phyloP scores from a whole-genome alignment of 2,113 vertebrate species.

The Salvator merianae region DNA sequence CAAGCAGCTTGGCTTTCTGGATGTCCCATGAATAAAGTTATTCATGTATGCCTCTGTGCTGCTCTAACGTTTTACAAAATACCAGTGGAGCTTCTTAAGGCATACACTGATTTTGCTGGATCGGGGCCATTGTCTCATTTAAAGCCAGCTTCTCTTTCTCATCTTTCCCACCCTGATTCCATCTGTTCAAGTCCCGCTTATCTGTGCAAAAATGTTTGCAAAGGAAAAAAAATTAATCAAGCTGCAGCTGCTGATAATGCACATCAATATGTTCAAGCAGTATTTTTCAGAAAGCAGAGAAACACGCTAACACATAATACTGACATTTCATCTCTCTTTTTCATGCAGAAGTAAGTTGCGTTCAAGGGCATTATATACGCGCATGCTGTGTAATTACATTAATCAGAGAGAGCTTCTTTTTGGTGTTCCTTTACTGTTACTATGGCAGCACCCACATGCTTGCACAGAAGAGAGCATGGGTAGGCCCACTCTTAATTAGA shows the following conservation, averaged over 20 bases:
- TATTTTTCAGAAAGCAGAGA: constrained; percentile 59
- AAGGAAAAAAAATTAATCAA: accelerated
- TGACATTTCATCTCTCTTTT: constrained; percentile 62
- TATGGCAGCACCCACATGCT: constrained; percentile 73
- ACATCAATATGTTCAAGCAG: constrained; percentile 43
- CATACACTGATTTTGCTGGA: neutral
- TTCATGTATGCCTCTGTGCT: neutral
- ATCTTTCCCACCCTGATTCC: neutral
- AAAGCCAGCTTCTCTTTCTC: neutral
- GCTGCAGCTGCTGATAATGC: constrained; percentile 32
- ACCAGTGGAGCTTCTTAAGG: neutral
- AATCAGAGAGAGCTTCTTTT: constrained; percentile 73
- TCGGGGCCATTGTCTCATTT: neutral
- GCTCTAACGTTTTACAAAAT: neutral
- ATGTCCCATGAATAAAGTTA: neutral
- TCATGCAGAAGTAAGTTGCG: constrained; percentile 71
- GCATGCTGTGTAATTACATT: constrained; percentile 77
- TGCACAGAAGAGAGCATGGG: constrained; percentile 69
- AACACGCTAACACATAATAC: constrained; percentile 59
- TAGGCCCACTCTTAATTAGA: constrained; percentile 74
- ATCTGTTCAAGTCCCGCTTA: constrained; percentile 19
- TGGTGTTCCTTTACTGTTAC: constrained; percentile 72
- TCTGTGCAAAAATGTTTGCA: constrained; percentile 31
- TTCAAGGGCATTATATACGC: constrained; percentile 73
- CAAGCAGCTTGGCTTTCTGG: neutral